phyloP scores from a whole-genome alignment of 1,140 invertebrate genomes.

The Stegodyphus mimosarum region DNA sequence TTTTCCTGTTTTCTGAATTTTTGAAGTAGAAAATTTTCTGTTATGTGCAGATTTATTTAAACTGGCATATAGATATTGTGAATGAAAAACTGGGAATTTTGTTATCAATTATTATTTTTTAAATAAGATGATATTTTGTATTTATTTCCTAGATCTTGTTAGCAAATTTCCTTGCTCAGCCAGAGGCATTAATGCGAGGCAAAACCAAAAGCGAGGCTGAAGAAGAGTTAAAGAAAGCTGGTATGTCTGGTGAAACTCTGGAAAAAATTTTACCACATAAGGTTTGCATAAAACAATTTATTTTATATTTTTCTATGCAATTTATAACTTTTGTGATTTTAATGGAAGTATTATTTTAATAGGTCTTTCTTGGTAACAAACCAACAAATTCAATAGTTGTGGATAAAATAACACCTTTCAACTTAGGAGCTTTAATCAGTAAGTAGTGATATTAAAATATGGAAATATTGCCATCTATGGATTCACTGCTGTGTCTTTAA shows the following conservation, averaged over 20 bases:
- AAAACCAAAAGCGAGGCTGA: slow-evolving; percentile 83
- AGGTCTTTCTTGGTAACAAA: slow-evolving; percentile 94
- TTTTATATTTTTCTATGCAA: neutral
- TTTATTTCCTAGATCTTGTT: slow-evolving; percentile 77
- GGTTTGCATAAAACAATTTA: slow-evolving; percentile 63
- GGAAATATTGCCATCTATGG: too few species aligned
- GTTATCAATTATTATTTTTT: too few species aligned
- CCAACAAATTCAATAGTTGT: slow-evolving; percentile 99
- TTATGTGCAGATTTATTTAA: too few species aligned
- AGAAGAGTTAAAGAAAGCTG: slow-evolving; percentile 79
- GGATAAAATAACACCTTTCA: slow-evolving; percentile 92
- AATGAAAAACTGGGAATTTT: too few species aligned
- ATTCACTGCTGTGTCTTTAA: too few species aligned
- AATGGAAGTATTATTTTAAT: slow-evolving; percentile 37
- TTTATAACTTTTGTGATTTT: neutral
- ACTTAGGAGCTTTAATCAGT: slow-evolving; percentile 95
- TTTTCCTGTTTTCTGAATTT: too few species aligned
- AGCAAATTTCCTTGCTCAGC: slow-evolving; percentile 98
- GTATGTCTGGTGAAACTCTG: slow-evolving; percentile 75
- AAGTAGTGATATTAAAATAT: slow-evolving; percentile 63
- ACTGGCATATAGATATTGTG: too few species aligned
- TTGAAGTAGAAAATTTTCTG: too few species aligned
- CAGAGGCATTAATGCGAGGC: slow-evolving; percentile 95
- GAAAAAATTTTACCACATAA: slow-evolving; percentile 92
- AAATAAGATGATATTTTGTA: too few species aligned